These are phyloP conservation scores for Hirtodrosophila cameraria DNA, from an alignment of 2,888 invertebrate species.

Conservation along the genomic window DNA sequence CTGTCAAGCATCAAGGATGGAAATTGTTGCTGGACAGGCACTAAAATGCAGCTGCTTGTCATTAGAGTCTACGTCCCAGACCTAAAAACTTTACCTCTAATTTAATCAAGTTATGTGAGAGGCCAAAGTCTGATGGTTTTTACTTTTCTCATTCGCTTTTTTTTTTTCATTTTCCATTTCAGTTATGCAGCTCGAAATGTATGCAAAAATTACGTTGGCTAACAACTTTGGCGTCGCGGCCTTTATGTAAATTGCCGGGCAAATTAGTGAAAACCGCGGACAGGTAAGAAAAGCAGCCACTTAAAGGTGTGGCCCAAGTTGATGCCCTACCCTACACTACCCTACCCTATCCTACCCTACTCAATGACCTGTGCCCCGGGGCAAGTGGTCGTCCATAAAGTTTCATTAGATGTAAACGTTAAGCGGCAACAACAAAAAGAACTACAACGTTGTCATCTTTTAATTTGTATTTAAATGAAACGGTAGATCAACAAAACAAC, in stretches of 20 bases:
- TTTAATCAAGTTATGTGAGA: slow-evolving; percentile 63
- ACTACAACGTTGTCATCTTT: slow-evolving; percentile 61
- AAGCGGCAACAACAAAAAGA: slow-evolving; percentile 41
- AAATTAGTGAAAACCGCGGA: slow-evolving; percentile 69
- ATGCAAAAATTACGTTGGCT: slow-evolving; percentile 70
- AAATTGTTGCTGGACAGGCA: slow-evolving; percentile 39
- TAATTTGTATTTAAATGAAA: slow-evolving; percentile 80
- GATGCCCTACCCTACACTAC: too few relatives aligned
- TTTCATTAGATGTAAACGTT: slow-evolving; percentile 73
- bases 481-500: slow-evolving; percentile 49
- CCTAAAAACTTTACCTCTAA: slow-evolving; percentile 41
- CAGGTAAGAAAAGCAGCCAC: slow-evolving; percentile 33
- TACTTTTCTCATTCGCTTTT: neutral
- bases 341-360: too few relatives aligned
- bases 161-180: slow-evolving; percentile 13
- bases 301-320: slow-evolving; percentile 52
- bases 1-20: slow-evolving; percentile 51
- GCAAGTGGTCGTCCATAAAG: slow-evolving; percentile 67
- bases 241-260: slow-evolving; percentile 77
- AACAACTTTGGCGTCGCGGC: slow-evolving; percentile 69
- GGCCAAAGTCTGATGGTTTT: slow-evolving; percentile 19
- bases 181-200: slow-evolving; percentile 37
- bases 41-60: slow-evolving; percentile 71
- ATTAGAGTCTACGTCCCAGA: slow-evolving; percentile 40
- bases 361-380: slow-evolving; percentile 48